Evolutionary conservation across 2,888 invertebrate genomes (phyloP).

Genomic region (Himalopsyche japonica): DNA sequence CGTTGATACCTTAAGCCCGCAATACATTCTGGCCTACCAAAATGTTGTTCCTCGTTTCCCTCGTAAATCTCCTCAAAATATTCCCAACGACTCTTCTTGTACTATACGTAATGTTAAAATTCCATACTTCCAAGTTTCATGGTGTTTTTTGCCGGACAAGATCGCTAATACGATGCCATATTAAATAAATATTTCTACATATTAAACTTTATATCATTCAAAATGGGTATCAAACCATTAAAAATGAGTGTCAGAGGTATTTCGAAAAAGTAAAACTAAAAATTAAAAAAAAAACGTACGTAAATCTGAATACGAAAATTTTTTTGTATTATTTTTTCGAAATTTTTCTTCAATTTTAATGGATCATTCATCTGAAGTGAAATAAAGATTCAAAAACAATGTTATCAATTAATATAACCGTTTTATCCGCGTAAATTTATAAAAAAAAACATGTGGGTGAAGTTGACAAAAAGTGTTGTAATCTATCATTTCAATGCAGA

Average conservation of each 20-base stretch:
- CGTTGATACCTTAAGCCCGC: constrained; percentile 4
- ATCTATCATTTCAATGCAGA: not conserved
- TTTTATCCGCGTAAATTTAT: not conserved
- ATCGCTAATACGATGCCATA: not conserved
- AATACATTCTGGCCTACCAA: not conserved
- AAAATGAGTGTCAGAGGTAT: not conserved
- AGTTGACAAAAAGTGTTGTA: not conserved
- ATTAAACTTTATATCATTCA: not conserved
- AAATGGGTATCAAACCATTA: not conserved
- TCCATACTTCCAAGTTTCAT: not conserved
- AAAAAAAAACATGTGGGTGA: not conserved
- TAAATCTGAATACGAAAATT: not conserved
- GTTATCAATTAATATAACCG: not conserved
- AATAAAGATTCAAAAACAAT: too few relatives aligned
- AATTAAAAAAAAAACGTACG: not conserved
- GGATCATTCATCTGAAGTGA: too few relatives aligned
- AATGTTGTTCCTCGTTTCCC: not conserved
- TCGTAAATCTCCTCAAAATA: not conserved
- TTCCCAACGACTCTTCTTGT: not conserved
- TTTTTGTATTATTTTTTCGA: not conserved
- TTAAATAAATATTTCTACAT: not conserved
- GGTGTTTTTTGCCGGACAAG: not conserved
- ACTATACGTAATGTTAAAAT: not conserved
- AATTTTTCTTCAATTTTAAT: not conserved
- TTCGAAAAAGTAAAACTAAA: not conserved